Conservation (phyloP, 2,888 invertebrate species). For the Sminthurides aquaticus region DNA sequence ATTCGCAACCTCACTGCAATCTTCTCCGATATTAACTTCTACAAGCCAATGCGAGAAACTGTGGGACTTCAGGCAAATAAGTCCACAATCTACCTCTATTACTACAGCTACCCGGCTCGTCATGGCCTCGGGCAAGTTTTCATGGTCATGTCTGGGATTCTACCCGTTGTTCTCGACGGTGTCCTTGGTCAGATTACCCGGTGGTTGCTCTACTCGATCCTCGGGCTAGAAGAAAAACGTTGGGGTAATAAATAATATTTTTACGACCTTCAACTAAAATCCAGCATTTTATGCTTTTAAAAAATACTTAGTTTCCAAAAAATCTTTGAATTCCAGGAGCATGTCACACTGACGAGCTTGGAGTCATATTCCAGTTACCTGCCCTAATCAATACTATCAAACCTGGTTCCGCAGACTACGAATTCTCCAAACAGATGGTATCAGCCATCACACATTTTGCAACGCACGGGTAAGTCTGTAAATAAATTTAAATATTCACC, state of each 20-base stretch:
- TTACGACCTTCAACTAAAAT: too few relatives aligned
- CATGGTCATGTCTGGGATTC: constrained; percentile 7
- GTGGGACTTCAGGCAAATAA: constrained; percentile 21
- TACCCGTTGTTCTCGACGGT: constrained; percentile 19
- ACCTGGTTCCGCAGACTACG: constrained; percentile 25
- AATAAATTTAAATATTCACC: neutral
- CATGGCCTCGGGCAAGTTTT: constrained; percentile 24
- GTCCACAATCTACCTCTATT: constrained; percentile 28
- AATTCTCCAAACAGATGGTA: constrained; percentile 27
- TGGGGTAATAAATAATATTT: too few relatives aligned
- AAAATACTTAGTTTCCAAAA: neutral
- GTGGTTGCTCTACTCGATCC: constrained; percentile 19
- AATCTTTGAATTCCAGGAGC: constrained; percentile 11
- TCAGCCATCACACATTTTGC: constrained; percentile 28
- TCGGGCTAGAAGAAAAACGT: constrained; percentile 2
- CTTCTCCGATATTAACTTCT: constrained; percentile 28
- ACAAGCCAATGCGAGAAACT: constrained; percentile 22
- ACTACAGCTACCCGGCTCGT: constrained; percentile 25
- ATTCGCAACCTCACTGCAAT: constrained; percentile 23
- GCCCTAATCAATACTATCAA: constrained; percentile 18
- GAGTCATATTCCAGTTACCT: constrained; percentile 20
- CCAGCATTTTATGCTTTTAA: too few relatives aligned
- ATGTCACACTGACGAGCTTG: constrained; percentile 28
- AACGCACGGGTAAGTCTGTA: constrained; percentile 19
- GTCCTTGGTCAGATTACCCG: constrained; percentile 13